These are phyloP conservation scores for Caranx ignobilis DNA, from an alignment of 2,113 vertebrate species.

Conservation along the genomic window DNA sequence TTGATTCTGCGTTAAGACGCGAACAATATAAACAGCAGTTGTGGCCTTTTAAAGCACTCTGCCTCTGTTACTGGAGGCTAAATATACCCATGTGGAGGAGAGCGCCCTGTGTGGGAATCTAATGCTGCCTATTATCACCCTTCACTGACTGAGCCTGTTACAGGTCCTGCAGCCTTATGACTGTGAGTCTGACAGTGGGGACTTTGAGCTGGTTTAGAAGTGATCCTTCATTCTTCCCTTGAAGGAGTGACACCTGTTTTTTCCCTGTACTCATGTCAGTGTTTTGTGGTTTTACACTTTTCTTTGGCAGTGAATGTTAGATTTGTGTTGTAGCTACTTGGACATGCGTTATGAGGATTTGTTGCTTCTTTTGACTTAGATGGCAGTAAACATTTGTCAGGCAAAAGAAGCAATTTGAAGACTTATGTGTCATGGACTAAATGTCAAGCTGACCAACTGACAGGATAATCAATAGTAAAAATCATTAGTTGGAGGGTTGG, in stretches of 20 bases:
- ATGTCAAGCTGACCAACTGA: background rate
- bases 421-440: background rate
- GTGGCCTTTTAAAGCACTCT: constrained; percentile 35
- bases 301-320: background rate
- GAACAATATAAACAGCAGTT: background rate
- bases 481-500: background rate
- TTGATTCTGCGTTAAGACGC: background rate
- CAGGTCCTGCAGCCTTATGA: background rate
- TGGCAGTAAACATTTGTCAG: background rate
- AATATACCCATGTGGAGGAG: constrained; percentile 52
- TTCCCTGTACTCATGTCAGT: too few species aligned
- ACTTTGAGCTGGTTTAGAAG: background rate
- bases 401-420: background rate
- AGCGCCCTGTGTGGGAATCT: constrained; percentile 40
- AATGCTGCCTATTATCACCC: constrained; percentile 18
- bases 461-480: background rate
- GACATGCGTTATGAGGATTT: background rate
- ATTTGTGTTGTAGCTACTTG: background rate
- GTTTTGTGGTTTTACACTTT: background rate
- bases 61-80: constrained; percentile 37
- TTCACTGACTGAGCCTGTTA: background rate
- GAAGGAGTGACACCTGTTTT: too few species aligned
- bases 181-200: background rate
- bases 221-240: background rate
- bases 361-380: background rate